A percentile compares a stretch with the other conserved stretches of the same genome.
Conservation (phyloP, 2,797 vertebrate genomes). For the Ficedula albicollis region DNA sequence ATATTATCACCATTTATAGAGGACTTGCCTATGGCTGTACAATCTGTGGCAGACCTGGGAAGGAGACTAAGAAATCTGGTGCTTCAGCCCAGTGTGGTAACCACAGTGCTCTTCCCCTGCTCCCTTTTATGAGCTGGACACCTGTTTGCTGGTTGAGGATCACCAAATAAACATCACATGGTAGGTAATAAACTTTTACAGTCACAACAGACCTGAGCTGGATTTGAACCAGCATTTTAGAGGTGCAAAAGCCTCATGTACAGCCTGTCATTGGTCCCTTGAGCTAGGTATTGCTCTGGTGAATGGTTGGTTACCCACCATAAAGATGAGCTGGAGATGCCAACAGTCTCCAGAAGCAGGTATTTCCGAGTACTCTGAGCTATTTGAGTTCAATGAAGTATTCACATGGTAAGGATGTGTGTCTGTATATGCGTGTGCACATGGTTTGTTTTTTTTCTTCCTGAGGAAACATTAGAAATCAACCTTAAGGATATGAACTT, state of each 20-base stretch:
- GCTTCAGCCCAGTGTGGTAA: not conserved
- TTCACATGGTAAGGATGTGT: not conserved
- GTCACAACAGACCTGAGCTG: constrained; percentile 29
- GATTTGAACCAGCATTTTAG: constrained; percentile 49
- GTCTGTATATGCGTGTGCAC: not conserved
- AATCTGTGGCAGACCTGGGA: constrained; percentile 47
- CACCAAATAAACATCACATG: constrained; percentile 46
- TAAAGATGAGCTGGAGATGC: not conserved
- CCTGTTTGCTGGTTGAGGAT: constrained; percentile 34
- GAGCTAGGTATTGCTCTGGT: not conserved
- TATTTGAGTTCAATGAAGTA: not conserved
- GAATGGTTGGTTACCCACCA: not conserved
- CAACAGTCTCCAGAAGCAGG: not conserved
- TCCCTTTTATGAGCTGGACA: constrained; percentile 30
- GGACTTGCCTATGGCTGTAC: constrained; percentile 25
- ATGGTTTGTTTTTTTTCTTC: not conserved
- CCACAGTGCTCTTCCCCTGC: not conserved
- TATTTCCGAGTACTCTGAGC: not conserved
- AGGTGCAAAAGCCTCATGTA: constrained; percentile 37
- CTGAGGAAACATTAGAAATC: constrained; percentile 64
- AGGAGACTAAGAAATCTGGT: constrained; percentile 24
- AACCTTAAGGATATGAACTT: constrained; percentile 69
- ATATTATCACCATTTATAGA: constrained; percentile 32
- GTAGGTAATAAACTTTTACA: constrained; percentile 52
- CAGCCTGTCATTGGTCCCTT: not conserved